Conservation (phyloP, 2,888 invertebrate genomes). For the Nomada lathburiana region DNA sequence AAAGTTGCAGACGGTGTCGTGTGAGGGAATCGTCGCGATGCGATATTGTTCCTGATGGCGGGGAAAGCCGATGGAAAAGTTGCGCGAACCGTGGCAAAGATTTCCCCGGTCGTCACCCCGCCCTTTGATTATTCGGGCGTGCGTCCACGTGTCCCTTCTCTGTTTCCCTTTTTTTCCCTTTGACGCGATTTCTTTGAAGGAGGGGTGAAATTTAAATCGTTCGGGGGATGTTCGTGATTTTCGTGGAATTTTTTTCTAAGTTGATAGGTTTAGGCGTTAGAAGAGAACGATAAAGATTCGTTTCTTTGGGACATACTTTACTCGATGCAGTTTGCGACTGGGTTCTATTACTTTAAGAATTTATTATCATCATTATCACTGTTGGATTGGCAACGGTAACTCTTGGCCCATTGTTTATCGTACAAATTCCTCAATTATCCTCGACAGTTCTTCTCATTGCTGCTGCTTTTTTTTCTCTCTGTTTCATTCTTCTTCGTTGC, state of each 20-base stretch:
- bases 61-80: slow-evolving; percentile 23
- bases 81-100: slow-evolving; percentile 18
- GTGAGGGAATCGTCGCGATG: neutral
- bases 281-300: neutral
- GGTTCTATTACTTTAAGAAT: too few relatives aligned
- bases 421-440: too few relatives aligned
- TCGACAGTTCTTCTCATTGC: too few relatives aligned
- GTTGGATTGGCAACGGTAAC: too few relatives aligned
- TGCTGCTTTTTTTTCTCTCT: too few relatives aligned
- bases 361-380: too few relatives aligned
- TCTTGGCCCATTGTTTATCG: too few relatives aligned
- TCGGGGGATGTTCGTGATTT: neutral
- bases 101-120: slow-evolving; percentile 20
- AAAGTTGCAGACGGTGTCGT: slow-evolving; percentile 18
- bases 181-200: neutral
- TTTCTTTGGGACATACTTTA: neutral
- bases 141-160: slow-evolving; percentile 27
- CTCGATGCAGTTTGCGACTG: too few relatives aligned
- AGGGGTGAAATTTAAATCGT: neutral
- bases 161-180: neutral
- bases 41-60: slow-evolving; percentile 9
- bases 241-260: neutral
- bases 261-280: neutral
- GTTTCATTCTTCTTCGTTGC: too few relatives aligned
- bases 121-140: slow-evolving; percentile 63